These are phyloP conservation scores for Cheilosia vulpina DNA, from an alignment of 2,888 invertebrate genomes.

Conservation along the genomic window DNA sequence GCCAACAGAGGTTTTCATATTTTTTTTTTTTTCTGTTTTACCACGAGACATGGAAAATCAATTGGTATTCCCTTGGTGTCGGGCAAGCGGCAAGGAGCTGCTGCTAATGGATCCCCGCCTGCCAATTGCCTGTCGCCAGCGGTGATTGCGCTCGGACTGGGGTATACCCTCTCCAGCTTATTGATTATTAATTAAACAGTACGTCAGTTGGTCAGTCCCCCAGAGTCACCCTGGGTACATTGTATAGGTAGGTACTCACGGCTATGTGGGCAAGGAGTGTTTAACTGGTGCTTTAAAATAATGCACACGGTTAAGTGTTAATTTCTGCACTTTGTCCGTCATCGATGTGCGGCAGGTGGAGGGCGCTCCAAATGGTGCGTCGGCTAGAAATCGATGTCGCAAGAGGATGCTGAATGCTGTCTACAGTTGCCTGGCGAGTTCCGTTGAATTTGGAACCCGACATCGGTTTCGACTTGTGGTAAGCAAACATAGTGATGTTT, in stretches of 20 bases:
- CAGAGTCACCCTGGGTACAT: slow-evolving; percentile 34
- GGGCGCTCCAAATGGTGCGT: slow-evolving; percentile 11
- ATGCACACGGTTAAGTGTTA: slow-evolving; percentile 67
- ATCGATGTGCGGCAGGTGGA: slow-evolving; percentile 26
- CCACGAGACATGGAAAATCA: slow-evolving; percentile 51
- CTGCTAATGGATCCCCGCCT: slow-evolving; percentile 62
- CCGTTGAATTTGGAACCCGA: slow-evolving; percentile 36
- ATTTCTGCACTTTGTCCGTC: slow-evolving; percentile 62
- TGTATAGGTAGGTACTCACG: not conserved
- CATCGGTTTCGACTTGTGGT: slow-evolving; percentile 24
- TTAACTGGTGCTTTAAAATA: slow-evolving; percentile 69
- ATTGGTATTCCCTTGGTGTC: slow-evolving; percentile 30
- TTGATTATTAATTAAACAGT: slow-evolving; percentile 68
- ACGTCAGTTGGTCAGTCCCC: slow-evolving; percentile 31
- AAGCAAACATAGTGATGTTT: slow-evolving; percentile 9
- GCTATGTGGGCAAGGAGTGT: slow-evolving; percentile 47
- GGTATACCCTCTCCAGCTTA: slow-evolving; percentile 1
- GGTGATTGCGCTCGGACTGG: slow-evolving; percentile 7
- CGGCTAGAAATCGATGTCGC: slow-evolving; percentile 8
- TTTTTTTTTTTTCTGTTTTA: slow-evolving; percentile 10
- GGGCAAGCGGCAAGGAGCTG: slow-evolving; percentile 29
- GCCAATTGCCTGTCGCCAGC: slow-evolving; percentile 49
- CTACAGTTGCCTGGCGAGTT: slow-evolving; percentile 13
- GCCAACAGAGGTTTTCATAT: slow-evolving; percentile 35
- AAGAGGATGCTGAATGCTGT: not conserved